Percentiles rank a stretch among this genome's conserved stretches.
Conservation (phyloP, 2,113 vertebrate genomes). For the Psittacula cyanocephala region DNA sequence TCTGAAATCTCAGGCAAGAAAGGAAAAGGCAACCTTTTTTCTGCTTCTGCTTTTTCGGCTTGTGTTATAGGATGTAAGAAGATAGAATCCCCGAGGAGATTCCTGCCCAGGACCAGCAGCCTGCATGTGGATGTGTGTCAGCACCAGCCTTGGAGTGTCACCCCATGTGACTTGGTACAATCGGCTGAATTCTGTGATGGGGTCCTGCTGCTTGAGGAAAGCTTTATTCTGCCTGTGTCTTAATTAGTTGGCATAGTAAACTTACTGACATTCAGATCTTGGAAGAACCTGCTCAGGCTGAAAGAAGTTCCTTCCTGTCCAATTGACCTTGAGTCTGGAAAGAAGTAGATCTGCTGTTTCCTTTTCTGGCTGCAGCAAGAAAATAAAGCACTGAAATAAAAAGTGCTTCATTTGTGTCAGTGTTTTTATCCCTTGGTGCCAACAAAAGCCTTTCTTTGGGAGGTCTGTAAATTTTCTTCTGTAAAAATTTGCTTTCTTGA, state of each 20-base stretch:
- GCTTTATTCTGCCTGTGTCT: background rate
- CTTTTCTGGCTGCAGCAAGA: background rate
- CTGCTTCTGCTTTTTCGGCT: background rate
- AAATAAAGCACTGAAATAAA: background rate
- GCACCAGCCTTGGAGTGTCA: background rate
- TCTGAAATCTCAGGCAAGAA: background rate
- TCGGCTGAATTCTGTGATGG: background rate
- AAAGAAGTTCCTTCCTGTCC: constrained; percentile 38
- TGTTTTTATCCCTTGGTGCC: background rate
- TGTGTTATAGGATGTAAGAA: background rate
- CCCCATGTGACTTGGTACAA: background rate
- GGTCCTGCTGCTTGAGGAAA: background rate
- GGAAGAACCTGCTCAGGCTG: background rate
- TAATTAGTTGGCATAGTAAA: constrained; percentile 34
- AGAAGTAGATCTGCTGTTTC: background rate
- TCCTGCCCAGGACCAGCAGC: background rate
- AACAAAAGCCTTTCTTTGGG: background rate
- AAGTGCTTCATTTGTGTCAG: background rate
- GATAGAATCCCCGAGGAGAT: background rate
- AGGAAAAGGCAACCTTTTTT: background rate
- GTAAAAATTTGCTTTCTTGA: background rate
- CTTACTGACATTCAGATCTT: background rate
- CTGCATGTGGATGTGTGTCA: background rate
- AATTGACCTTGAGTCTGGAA: constrained; percentile 1
- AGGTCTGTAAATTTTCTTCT: background rate